Percentiles rank a stretch among this genome's conserved stretches.
Conservation (phyloP, 1,140 invertebrate species). For the Belonocnema kinseyi region DNA sequence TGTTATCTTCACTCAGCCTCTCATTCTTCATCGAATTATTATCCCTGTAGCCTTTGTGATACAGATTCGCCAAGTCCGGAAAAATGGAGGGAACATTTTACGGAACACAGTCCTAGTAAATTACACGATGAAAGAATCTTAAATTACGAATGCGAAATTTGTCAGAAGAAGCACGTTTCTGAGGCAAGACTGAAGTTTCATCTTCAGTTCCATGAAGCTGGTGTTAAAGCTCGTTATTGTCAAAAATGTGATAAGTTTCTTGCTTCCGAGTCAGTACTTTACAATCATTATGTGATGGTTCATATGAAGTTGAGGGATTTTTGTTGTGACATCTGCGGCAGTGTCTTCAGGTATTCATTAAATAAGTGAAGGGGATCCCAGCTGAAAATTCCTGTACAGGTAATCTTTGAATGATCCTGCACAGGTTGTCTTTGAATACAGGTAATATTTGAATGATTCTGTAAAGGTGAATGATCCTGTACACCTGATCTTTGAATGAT, state of each 20-base stretch:
- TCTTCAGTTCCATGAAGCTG: slow-evolving; percentile 14
- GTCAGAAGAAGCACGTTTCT: slow-evolving; percentile 29
- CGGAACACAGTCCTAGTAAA: neutral
- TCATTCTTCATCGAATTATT: neutral
- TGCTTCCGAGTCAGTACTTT: slow-evolving; percentile 31
- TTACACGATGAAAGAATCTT: neutral
- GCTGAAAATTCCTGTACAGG: too few relatives aligned
- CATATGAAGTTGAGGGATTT: slow-evolving; percentile 21
- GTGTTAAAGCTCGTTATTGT: slow-evolving; percentile 26
- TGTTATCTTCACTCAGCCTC: neutral
- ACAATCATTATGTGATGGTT: slow-evolving; percentile 8
- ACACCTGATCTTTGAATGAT: too few relatives aligned
- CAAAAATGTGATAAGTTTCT: slow-evolving; percentile 33
- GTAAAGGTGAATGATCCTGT: too few relatives aligned
- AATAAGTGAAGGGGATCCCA: neutral
- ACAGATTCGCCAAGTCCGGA: neutral
- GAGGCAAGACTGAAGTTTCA: slow-evolving; percentile 30
- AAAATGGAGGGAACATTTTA: slow-evolving; percentile 9
- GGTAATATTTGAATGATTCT: too few relatives aligned
- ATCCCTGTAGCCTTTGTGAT: neutral
- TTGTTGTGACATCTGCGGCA: neutral
- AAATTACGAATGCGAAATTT: neutral
- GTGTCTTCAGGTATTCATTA: neutral
- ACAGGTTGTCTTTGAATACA: too few relatives aligned
- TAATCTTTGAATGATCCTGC: too few relatives aligned